Percentiles rank a stretch among this genome's conserved stretches.
These are phyloP conservation scores for Zaprionus tsacasi DNA, from an alignment of 1,140 invertebrate species.

Conservation along the genomic window DNA sequence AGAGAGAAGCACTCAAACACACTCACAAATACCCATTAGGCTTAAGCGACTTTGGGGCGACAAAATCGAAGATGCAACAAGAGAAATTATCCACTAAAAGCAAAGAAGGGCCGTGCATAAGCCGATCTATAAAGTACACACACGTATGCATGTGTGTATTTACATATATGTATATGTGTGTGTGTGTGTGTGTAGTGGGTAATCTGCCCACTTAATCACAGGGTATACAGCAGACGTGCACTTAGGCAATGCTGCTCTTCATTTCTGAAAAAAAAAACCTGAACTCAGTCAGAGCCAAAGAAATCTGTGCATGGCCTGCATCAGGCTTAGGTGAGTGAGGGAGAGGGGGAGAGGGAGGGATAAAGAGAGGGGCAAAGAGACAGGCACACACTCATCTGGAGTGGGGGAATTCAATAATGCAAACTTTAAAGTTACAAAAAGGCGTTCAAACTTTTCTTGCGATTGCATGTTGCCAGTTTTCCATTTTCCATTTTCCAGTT, in stretches of 20 bases:
- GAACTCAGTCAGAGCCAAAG: slow-evolving; percentile 19
- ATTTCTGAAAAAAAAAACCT: slow-evolving; percentile 10
- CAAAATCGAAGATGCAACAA: not conserved
- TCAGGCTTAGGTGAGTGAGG: not conserved
- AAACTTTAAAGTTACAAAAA: slow-evolving; percentile 61
- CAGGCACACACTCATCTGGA: not conserved
- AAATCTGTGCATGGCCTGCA: slow-evolving; percentile 13
- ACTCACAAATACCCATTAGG: slow-evolving; percentile 2
- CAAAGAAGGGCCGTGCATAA: not conserved
- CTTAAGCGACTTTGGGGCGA: slow-evolving; percentile 1
- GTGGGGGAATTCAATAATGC: slow-evolving; percentile 3
- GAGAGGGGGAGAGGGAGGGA: not conserved
- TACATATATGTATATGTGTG: not conserved
- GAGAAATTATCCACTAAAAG: not conserved
- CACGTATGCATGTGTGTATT: not conserved
- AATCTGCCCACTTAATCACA: not conserved
- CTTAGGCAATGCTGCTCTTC: not conserved
- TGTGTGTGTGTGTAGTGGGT: not conserved
- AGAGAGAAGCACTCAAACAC: too few species aligned
- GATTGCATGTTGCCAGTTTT: slow-evolving; percentile 42
- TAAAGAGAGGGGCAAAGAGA: not conserved
- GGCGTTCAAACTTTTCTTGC: slow-evolving; percentile 36
- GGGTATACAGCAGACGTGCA: not conserved
- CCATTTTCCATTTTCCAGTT: slow-evolving; percentile 20
- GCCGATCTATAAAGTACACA: not conserved